These are phyloP conservation scores for Leptinotarsa undecemlineata DNA, from an alignment of 1,140 invertebrate genomes.

Conservation along the genomic window DNA sequence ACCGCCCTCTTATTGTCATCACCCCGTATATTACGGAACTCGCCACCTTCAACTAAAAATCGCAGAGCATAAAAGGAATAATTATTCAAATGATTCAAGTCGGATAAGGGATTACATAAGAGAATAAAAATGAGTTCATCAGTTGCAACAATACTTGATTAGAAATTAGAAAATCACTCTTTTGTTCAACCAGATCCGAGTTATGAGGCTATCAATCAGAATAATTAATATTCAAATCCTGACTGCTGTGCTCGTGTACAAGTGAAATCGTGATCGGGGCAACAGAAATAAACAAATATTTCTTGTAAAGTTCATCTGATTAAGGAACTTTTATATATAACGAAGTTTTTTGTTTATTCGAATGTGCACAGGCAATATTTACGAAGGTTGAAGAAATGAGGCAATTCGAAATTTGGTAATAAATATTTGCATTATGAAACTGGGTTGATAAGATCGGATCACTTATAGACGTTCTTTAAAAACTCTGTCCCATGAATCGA, in stretches of 20 bases:
- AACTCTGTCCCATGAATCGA: too few relatives aligned
- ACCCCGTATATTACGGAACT: conserved; percentile 1
- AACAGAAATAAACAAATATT: background rate
- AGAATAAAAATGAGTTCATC: background rate
- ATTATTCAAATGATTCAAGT: conserved; percentile 2
- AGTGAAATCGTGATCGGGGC: conserved; percentile 3
- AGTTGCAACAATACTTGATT: conserved; percentile 8
- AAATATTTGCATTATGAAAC: conserved; percentile 16
- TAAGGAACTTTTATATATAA: background rate
- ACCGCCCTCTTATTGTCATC: background rate
- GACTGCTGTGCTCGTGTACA: background rate
- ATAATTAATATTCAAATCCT: background rate
- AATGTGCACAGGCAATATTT: background rate
- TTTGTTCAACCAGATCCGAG: background rate
- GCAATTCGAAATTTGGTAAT: conserved; percentile 13
- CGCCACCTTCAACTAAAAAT: background rate
- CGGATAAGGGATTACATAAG: conserved; percentile 5
- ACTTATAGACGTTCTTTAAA: background rate
- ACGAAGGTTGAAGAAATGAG: background rate
- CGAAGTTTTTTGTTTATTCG: background rate
- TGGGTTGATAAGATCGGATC: conserved; percentile 3
- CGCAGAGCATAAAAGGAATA: background rate
- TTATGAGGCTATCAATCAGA: conserved; percentile 2
- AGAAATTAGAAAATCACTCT: conserved; percentile 6
- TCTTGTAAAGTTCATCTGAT: background rate